Evolutionary conservation across 2,797 vertebrate species (phyloP), one percentile per base, ranked within the genome.

Genomic region (Botia kubotai): DNA sequence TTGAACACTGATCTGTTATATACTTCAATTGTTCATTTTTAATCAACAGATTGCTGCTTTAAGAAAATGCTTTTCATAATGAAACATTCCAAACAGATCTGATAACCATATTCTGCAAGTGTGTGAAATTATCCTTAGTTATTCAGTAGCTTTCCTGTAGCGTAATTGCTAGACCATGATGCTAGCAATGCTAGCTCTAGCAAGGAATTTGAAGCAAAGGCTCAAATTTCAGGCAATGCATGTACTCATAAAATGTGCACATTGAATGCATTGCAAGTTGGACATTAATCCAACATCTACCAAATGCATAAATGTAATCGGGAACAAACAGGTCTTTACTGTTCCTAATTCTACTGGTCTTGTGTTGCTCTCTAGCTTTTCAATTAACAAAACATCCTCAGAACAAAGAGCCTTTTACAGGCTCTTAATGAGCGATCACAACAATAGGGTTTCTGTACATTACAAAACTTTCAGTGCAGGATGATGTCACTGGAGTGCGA

Each of bases 401-500:
- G 2, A 26, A 76, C 26, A 82, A 23, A 0, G n/a, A 62, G 50
- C n/a, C n/a, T 72, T 73, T 67, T 39, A 58, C 12, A 26, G 5
- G 71, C 50, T 19, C 55, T 26, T 48, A 58, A 26, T 16, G 2
- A 17, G n/a, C n/a, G 13, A 48, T 16, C 33, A 76, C 36, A 65
- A 52, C 57, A 29, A 69, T 55, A 2, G 65, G 53, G 16, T 14
- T n/a, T 50, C 21, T 39, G 29, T 57, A 33, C 26, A 19, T 55
- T 67, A 46, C 3, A 55, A 77, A 62, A 63, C 58, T 75, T 70
- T 75, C 16, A 82, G 74, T 33, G 33, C 60, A 78, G 1, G 43
- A 50, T 84, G 77, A 77, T 68, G 74, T 80, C 75, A 78, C 17
- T 21, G 19, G 46, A 39, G 58, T 36, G 19, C 43, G 60, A 33